Base-by-base conservation (phyloP, 2,797 vertebrate genomes). In the Pangasius macronema region DNA sequence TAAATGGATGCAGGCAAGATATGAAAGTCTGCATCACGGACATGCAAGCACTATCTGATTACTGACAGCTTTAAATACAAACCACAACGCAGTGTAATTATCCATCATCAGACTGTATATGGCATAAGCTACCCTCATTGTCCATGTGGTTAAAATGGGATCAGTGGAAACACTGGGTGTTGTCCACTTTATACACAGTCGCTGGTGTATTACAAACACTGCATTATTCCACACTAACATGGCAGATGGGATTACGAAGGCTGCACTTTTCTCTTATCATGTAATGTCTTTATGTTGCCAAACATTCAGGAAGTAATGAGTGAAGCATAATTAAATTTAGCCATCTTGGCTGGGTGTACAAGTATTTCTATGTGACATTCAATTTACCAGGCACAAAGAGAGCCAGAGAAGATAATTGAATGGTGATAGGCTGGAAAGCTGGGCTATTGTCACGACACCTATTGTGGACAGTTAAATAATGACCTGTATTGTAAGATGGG, bases 401-500 rank as follows among this genome's bases (percentile, higher is more conserved):
- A 90, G 80, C 85, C 39, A 85, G 87, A 82, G 63, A 88, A 87
- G 88, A 91, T 92, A 90, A 92, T 93, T 90, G 90, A 91, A 90
- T 87, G 75, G 85, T 87, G 84, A 91, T 88, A 63, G 88, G 85
- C 77, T 67, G 77, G 83, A 86, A 77, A 77, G 81, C 81, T 20
- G 49, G 86, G 59, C 86, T 84, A 90, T 91, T 92, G 90, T 89
- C 63, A 27, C 3, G 83, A 85, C 79, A 42, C 36, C 82, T 59
- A 87, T 86, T 88, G 87, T 84, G 86, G 85, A 91, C 86, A 57
- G 82, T 84, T 87, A 85, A 90, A 90, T 91, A 90, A 92, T 81
- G 81, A 79, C 75, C 63, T 42, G 46, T 77, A 86, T 88, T 88
- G 85, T 89, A 80, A 87, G 70, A 76, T 82, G 82, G 77, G 73